These are phyloP conservation scores for Amazona finschi DNA, from an alignment of 2,797 vertebrate genomes.

Conservation along the genomic window DNA sequence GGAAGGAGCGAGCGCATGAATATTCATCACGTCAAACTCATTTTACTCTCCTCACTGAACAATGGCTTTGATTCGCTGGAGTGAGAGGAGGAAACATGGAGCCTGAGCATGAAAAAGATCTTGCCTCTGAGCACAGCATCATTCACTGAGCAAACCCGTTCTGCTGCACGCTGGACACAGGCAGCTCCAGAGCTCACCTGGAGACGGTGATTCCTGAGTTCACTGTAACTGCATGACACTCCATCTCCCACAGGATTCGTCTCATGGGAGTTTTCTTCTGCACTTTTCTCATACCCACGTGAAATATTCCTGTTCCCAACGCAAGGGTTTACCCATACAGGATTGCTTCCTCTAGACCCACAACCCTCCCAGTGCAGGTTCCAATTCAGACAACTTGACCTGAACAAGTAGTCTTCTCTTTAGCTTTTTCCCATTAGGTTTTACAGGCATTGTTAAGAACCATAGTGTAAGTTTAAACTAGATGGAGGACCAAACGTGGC, in stretches of 20 bases:
- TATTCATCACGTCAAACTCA: not conserved
- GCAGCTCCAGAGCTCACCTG: not conserved
- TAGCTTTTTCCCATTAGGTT: not conserved
- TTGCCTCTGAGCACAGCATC: not conserved
- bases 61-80: not conserved
- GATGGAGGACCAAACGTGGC: not conserved
- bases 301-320: not conserved
- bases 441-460: not conserved
- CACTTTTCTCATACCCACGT: fast-evolving
- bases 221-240: fast-evolving
- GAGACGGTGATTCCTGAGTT: fast-evolving
- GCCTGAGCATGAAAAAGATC: not conserved
- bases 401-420: not conserved
- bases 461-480: not conserved
- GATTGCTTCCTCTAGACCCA: not conserved
- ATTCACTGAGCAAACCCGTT: not conserved
- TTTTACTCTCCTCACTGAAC: not conserved
- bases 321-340: not conserved
- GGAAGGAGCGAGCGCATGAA: not conserved
- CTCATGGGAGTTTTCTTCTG: not conserved
- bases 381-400: not conserved
- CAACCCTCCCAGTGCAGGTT: not conserved
- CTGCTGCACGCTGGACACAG: not conserved
- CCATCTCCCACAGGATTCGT: not conserved
- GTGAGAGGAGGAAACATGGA: not conserved